Evolutionary conservation across 2,797 vertebrate species (phyloP), one percentile per base, ranked within the genome.

Genomic region (Anas bernieri): DNA sequence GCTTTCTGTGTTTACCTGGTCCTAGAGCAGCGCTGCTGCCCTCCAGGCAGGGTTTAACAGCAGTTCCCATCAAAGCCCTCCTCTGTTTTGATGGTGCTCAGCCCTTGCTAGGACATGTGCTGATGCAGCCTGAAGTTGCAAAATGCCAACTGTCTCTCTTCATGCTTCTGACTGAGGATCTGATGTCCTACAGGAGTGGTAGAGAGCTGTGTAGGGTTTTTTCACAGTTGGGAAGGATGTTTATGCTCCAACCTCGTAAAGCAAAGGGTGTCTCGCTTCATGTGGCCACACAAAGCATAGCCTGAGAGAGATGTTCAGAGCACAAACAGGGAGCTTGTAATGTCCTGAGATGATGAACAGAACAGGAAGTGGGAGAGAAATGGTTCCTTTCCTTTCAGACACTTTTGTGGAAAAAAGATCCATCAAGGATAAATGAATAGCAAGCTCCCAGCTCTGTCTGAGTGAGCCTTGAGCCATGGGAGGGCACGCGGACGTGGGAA

Each of bases 381-480:
- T 31, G 14, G 31, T 16, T 91, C 54, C 43, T 83, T 55, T 52
- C 6, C 26, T 39, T 62, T 67, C 77, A 73, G 61, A 39, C 4
- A 1, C n/a, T 45, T 31, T 2, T 61, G 37, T 73, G 77, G 77
- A 68, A 77, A 77, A 81, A 72, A 89, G 59, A 72, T 88, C 80
- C 33, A 55, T 76, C 58, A 70, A 22, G 33, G 30, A 31, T 1
- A 56, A 48, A 17, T 6, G 61, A 66, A 39, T 35, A 76, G 3
- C 6, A n/a, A n/a, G 16, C 48, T 86, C 54, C 21, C 17, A 37
- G 10, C 72, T 50, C 26, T 8, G 70, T 21, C n/a, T 31, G 4
- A 43, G 46, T 1, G 7, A 48, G 16, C 46, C 67, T 8, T 0
- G 7, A 22, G 63, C 55, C 0, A 1, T 4, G 1, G 43, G 23